A percentile compares a stretch with the other conserved stretches of the same genome.
These are phyloP conservation scores for Armadillidium nasatum DNA, from an alignment of 1,140 invertebrate genomes.

Conservation along the genomic window DNA sequence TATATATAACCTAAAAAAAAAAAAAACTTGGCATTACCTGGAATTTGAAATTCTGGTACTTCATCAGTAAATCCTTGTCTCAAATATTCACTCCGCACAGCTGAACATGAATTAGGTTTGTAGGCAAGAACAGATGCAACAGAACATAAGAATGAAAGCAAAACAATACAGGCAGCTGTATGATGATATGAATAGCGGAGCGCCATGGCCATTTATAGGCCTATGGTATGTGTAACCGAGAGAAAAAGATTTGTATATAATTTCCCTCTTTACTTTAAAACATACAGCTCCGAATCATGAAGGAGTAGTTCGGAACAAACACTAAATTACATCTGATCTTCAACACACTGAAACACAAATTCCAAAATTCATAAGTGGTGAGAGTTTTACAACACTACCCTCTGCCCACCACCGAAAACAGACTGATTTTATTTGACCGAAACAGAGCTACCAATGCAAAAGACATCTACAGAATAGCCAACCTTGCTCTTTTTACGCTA, in stretches of 20 bases:
- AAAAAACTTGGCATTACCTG: too few relatives aligned
- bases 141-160: background rate
- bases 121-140: background rate
- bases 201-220: background rate
- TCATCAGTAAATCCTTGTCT: background rate
- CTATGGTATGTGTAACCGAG: too few relatives aligned
- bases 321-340: slow-evolving; percentile 3
- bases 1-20: too few relatives aligned
- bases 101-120: background rate
- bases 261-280: background rate
- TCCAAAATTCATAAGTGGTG: background rate
- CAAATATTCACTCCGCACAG: background rate
- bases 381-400: too few relatives aligned
- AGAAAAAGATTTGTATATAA: too few relatives aligned
- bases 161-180: slow-evolving; percentile 4
- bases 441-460: too few relatives aligned
- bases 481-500: too few relatives aligned
- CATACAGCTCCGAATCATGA: background rate
- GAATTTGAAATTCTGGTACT: background rate
- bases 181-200: background rate
- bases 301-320: background rate
- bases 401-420: too few relatives aligned
- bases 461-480: too few relatives aligned
- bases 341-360: too few relatives aligned
- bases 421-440: too few relatives aligned